Evolutionary conservation across 2,797 vertebrate species (phyloP), one percentile per base, ranked within the genome.

Genomic region (Muscicapa striata): DNA sequence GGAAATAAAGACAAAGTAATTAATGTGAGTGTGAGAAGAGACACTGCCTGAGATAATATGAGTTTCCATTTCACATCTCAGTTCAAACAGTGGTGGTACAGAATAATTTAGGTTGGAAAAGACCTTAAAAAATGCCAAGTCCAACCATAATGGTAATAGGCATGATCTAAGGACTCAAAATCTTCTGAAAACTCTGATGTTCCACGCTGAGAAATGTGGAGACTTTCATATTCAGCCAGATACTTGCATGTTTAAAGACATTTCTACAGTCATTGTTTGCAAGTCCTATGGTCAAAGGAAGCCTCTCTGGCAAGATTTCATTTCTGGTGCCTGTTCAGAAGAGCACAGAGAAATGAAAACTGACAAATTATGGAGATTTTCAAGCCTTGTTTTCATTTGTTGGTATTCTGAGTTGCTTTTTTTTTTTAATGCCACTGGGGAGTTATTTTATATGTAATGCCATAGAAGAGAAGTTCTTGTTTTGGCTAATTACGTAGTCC

Each of bases 391-490:
- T 93, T 92, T 69, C 13, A 17, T 90, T 89, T 87, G 13, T 43
- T 91, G 11, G 3, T 76, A 46, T 62, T 83, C 34, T 74, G 26
- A 23, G 17, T 55, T 69, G 14, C 49, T 34, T 6, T 7, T 67
- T 80, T 49, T 49, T 49, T 49, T 49, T 12, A 66, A 69, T 76
- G 29, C 13, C 69, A 23, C 13, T 75, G 38, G n/a, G 48, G n/a
- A 82, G 30, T 84, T 68, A 78, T 94, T 92, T 95, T 82, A 59
- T 81, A 55, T 38, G 36, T 62, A 76, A 86, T 70, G 29, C 46
- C 90, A 32, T 57, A 77, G 58, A 83, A 94, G n/a, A 90, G 43
- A 96, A 85, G 92, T 90, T 80, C 77, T 90, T 97, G 77, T 96
- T 96, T 96, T 93, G 85, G 64, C 57, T 91, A 96, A 94, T 97